Evolutionary conservation across 53 echinoderm and acorn worm species (phyloP), one percentile per base, ranked within the genome.

Genomic region (Astropecten irregularis): DNA sequence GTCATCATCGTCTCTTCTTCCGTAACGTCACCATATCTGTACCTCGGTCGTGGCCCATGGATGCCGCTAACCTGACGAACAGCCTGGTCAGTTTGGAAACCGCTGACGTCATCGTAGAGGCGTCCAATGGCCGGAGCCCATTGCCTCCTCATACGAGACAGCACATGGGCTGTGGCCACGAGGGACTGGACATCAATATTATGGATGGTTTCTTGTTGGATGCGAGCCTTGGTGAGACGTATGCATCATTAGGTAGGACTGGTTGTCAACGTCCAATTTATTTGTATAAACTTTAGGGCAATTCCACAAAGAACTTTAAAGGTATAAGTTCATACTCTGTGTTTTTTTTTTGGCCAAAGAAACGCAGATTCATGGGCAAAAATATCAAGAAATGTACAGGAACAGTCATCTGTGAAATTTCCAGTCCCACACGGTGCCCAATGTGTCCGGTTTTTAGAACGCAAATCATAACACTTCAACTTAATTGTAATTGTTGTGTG

Each of bases 191-290:
- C 68, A 84, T 92, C 19, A 87, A 84, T 49, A 64, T 83, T 63
- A 77, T 71, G 46, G 76, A 74, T 46, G 28, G 36, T 26, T 89
- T 74, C 54, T 37, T 93, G 0, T 38, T 84, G 23, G 92, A 92
- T 40, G 55, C 69, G 10, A 82, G 60, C 50, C 74, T 58, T 25
- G 88, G 76, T 32, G 48, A 68, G 20, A 67, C 57, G 20, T 91
- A 82, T 64, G 91, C 89, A 23, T 83, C 94, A n/a, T 46, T 94
- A 26, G 94, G 94, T 94, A 74, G 77, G 71, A 51, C n/a, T n/a
- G n/a, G n/a, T n/a, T n/a, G n/a, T n/a, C n/a, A n/a, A n/a, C n/a
- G n/a, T n/a, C n/a, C n/a, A n/a, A n/a, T n/a, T n/a, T n/a, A n/a
- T n/a, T n/a, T n/a, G n/a, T n/a, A n/a, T n/a, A n/a, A n/a, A n/a